Evolutionary conservation across 1,140 invertebrate species (phyloP), one percentile per base, ranked within the genome.

Genomic region (Parapsyche elsis): DNA sequence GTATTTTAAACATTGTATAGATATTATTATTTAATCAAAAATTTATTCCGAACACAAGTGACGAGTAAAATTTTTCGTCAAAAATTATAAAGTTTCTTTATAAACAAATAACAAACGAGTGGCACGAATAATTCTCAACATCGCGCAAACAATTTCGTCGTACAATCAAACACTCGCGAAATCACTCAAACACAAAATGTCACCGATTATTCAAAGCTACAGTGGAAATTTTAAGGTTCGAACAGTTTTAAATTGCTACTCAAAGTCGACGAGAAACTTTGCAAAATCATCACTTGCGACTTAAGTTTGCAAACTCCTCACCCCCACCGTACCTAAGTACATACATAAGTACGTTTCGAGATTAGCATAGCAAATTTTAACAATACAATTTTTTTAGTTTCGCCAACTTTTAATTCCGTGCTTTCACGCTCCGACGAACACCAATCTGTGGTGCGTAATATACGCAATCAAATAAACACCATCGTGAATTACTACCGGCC

Each of bases 31-130:
- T n/a, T n/a, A 38, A 4, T 38, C 30, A 38, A 38, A 38, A 38
- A 38, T 38, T 4, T 4, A 38, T 38, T 38, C 7, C 30, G 1
- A 4, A 38, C 30, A 38, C 30, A 38, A 38, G 1, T 38, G 30
- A 4, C 30, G 30, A 38, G 30, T 7, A 7, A 38, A 38, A 38
- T 38, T 38, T 38, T 38, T 7, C 30, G 30, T 7, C 26, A 19
- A 10, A 67, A 67, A 67, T 67, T 67, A 67, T 26, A 67, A 67
- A 67, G 64, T 67, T 67, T 67, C 24, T 24, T 67, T 67, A 12
- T 12, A 67, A 67, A 26, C 64, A 30, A 67, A 67, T 67, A 67
- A 67, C 24, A 67, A 67, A 67, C 64, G 10, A 12, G 21, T 21
- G 64, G 16, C 16, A 53, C 16, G 12, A 53, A 16, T 23, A 67